A percentile compares a stretch with the other conserved stretches of the same genome.
These are phyloP conservation scores for Acrobasis consociella DNA, from an alignment of 2,888 invertebrate species.

Conservation along the genomic window DNA sequence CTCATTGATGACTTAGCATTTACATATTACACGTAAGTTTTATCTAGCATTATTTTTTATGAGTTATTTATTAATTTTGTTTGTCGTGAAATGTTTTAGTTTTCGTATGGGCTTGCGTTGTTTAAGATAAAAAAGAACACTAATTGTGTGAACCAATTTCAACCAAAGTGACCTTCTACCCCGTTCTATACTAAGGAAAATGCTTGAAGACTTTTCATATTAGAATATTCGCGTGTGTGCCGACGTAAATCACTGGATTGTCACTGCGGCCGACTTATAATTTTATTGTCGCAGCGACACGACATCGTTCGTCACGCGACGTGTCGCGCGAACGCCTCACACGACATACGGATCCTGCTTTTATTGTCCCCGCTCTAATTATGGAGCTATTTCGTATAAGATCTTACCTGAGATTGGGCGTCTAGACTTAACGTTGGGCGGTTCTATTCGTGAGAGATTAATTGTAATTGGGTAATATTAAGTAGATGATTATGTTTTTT, in stretches of 20 bases:
- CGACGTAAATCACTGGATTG: conserved; percentile 81
- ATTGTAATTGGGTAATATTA: conserved; percentile 69
- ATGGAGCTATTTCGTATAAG: conserved; percentile 67
- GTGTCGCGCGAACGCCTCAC: conserved; percentile 51
- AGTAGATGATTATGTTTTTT: conserved; percentile 67
- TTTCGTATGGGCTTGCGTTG: too few species aligned
- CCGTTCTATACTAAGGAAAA: conserved; percentile 50
- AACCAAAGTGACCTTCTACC: not conserved
- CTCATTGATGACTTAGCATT: too few species aligned
- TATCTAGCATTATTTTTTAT: too few species aligned
- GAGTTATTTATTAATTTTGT: too few species aligned
- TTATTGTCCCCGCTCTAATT: conserved; percentile 76
- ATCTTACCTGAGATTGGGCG: conserved; percentile 71
- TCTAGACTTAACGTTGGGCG: conserved; percentile 67
- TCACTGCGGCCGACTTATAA: conserved; percentile 81
- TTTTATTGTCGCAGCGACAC: conserved; percentile 80
- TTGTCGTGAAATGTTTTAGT: too few species aligned
- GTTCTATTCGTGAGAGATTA: conserved; percentile 74
- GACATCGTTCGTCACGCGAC: conserved; percentile 72
- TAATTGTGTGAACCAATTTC: too few species aligned
- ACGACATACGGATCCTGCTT: conserved; percentile 66
- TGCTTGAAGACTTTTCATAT: conserved; percentile 69
- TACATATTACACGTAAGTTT: too few species aligned
- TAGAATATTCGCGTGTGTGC: conserved; percentile 80
- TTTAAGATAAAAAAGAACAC: too few species aligned